Evolutionary conservation across 2,888 invertebrate species (phyloP), one percentile per base, ranked within the genome.

Genomic region (Saturnia pavonia): DNA sequence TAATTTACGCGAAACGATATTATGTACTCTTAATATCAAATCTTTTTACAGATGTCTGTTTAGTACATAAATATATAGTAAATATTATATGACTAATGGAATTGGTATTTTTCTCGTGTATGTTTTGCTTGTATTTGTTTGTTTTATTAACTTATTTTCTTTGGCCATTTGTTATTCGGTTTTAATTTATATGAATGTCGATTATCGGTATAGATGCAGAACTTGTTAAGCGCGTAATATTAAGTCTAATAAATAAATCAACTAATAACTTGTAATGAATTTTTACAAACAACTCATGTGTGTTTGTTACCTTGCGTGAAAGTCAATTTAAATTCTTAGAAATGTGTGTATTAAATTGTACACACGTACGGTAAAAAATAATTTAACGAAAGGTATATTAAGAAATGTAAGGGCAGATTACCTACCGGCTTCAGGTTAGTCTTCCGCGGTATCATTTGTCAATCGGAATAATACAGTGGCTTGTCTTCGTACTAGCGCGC

Each of bases 101-200:
- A 78, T 77, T 79, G 80, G 79, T 80, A 80, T 83, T 82, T 85
- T 82, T 82, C 42, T 81, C 84, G 82, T 85, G 87, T 87, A 82
- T 81, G 84, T 85, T 88, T 86, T 75, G 90, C 88, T 90, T 91
- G 85, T 82, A 81, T 85, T 88, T 88, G 85, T 87, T 89, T 88
- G 85, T 88, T 87, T 86, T 85, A 85, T 83, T 91, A 90, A 90
- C 88, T 89, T 91, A 91, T 88, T 88, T 80, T 79, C 76, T 80
- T 79, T 85, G 83, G 84, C 83, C 84, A 85, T 84, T 86, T 89
- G 85, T 86, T 85, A 86, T 88, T 90, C 88, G 87, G 90, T 77
- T 86, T 85, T 89, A 88, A 88, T 88, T 85, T 83, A 85, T 83
- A 81, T 82, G 82, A 81, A 81, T 88, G 88, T 85, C 78, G 78